A percentile compares a stretch with the other conserved stretches of the same genome.
phyloP scores from a whole-genome alignment of 2,888 invertebrate genomes.

The Brenthis daphne region DNA sequence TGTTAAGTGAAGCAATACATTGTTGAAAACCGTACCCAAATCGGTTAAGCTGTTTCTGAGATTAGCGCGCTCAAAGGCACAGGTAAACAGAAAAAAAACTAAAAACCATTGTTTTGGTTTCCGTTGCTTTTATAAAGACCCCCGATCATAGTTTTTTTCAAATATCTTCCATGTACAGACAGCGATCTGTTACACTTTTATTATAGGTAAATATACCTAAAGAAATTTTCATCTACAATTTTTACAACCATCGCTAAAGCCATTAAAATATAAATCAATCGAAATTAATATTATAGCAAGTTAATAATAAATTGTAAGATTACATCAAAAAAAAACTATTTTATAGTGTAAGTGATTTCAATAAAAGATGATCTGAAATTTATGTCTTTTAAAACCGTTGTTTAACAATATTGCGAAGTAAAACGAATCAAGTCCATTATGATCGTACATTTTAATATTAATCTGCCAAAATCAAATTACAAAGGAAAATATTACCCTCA shows the following conservation, averaged over 20 bases:
- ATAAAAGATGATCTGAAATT: slow-evolving; percentile 29
- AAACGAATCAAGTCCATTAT: slow-evolving; percentile 20
- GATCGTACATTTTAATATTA: slow-evolving; percentile 11
- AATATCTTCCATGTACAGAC: no score
- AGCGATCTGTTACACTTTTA: no score
- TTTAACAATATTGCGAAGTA: slow-evolving; percentile 27
- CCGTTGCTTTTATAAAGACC: no score
- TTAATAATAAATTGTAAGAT: slow-evolving; percentile 15
- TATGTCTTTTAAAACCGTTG: slow-evolving; percentile 25
- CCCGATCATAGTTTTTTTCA: no score
- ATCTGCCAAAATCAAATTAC: slow-evolving; percentile 1
- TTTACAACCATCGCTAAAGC: neutral
- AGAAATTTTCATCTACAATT: neutral
- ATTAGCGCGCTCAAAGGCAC: no score
- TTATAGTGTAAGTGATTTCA: slow-evolving; percentile 15
- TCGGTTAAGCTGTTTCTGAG: no score
- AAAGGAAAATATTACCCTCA: neutral
- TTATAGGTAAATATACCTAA: no score
- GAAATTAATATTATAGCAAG: slow-evolving; percentile 8
- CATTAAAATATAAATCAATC: slow-evolving; percentile 6
- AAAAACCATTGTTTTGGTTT: no score
- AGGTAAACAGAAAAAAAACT: no score
- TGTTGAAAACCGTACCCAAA: no score
- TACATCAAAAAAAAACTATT: slow-evolving; percentile 24
- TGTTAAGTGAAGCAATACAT: no score